Base-by-base conservation (phyloP, 2,888 invertebrate species). In the Drosophila pegasa region DNA sequence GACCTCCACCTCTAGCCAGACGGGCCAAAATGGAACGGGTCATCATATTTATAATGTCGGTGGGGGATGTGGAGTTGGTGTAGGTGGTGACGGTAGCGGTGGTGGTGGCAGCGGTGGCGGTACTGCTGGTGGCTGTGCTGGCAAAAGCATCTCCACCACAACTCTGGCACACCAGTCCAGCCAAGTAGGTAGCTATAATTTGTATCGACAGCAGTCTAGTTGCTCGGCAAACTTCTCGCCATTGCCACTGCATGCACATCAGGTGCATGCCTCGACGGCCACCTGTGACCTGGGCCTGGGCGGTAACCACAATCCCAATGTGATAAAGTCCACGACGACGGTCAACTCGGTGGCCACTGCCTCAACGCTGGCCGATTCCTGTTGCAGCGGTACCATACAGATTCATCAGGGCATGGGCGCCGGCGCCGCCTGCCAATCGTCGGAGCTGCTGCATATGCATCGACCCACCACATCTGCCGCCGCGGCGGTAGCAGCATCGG, bases 291-390 rank as follows among this genome's bases (percentile, higher is more conserved):
- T 92, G 84, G 73, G 82, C 56, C 87, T 92, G 79, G 89, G 91
- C 78, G 82, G 83, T 70, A 89, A 81, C 64, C 81, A 78, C 76
- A 90, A 91, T 83, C 76, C 89, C 65, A 92, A 91, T 90, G 91
- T 92, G 90, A 92, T 92, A 88, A 92, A 92, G 81, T 91, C 92
- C 70, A 91, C 92, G 59, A 90, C 91, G 65, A 89, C 91, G 76
- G 90, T 91, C 69, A 91, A 91, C 79, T 89, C 89, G 69, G 82
- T 86, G 69, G 91, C 92, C 56, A 92, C 92, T 45, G 91, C 91
- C 51, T 92, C 91, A 1, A 92, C 92, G 43, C 69, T 91, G 61
- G 91, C 89, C 58, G 90, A 91, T 41, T 92, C 92, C 60, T 91
- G 92, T 69, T 91, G 92, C 84, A 91, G 91, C 78, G 91, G 90